phyloP scores from a whole-genome alignment of 2,113 vertebrate species.

The Ailuropoda melanoleuca region DNA sequence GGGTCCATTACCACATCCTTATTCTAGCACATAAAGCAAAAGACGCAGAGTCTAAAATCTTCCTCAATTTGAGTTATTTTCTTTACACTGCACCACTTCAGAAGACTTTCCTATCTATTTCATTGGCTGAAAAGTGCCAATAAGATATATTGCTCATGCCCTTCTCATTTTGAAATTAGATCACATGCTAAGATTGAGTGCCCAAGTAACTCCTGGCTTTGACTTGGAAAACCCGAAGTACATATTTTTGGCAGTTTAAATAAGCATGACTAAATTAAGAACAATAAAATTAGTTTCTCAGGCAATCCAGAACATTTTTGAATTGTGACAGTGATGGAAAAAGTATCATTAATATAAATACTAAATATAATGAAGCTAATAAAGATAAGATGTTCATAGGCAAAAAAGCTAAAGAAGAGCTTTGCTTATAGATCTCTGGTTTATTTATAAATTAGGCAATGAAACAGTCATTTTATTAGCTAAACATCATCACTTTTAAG shows the following conservation, averaged over 20 bases:
- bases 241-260: neutral
- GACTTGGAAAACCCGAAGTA: neutral
- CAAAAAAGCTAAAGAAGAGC: neutral
- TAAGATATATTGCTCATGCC: neutral
- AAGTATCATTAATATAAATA: neutral
- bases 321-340: neutral
- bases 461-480: constrained; percentile 41
- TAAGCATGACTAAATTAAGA: neutral
- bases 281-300: neutral
- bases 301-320: neutral
- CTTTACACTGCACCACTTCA: neutral
- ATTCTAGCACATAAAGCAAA: neutral
- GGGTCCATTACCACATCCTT: neutral
- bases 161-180: constrained; percentile 16
- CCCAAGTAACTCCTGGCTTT: neutral
- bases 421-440: neutral
- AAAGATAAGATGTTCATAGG: neutral
- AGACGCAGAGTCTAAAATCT: neutral
- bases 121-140: neutral
- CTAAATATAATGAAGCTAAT: neutral
- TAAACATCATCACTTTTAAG: neutral
- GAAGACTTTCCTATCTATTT: neutral
- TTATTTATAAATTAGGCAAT: constrained; percentile 47
- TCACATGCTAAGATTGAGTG: neutral
- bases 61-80: neutral